These are phyloP conservation scores for Chelonoidis abingdonii DNA, from an alignment of 2,113 vertebrate genomes.

Conservation along the genomic window DNA sequence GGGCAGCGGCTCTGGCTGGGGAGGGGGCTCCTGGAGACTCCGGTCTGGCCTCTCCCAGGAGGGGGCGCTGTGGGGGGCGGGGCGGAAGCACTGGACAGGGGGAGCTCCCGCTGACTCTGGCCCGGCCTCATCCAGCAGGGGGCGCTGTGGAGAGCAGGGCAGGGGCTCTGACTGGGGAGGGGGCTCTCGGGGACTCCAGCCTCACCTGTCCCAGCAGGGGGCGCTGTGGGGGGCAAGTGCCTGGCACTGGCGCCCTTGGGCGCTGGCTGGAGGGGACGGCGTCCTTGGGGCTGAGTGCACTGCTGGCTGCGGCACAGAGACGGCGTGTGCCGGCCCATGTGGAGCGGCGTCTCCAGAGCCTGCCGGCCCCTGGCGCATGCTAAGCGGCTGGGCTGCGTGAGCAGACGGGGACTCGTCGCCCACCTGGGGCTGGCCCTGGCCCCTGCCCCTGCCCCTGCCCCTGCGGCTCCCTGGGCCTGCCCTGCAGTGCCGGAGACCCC, in stretches of 20 bases:
- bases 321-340: neutral
- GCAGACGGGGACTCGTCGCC: neutral
- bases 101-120: no score
- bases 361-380: neutral
- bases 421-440: neutral
- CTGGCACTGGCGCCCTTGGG: neutral
- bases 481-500: neutral
- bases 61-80: neutral
- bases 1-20: neutral
- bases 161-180: no score
- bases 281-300: neutral
- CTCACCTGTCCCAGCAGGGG: slow-evolving; percentile 56
- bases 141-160: neutral
- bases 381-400: neutral
- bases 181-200: neutral
- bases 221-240: neutral
- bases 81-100: no score
- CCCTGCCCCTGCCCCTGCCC: neutral
- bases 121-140: neutral
- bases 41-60: neutral
- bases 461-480: no score
- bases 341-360: neutral
- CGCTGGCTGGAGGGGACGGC: neutral
- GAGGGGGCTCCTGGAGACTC: neutral
- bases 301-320: neutral